Base-by-base conservation (phyloP, 2,888 invertebrate genomes). In the Thymelicus sylvestris region DNA sequence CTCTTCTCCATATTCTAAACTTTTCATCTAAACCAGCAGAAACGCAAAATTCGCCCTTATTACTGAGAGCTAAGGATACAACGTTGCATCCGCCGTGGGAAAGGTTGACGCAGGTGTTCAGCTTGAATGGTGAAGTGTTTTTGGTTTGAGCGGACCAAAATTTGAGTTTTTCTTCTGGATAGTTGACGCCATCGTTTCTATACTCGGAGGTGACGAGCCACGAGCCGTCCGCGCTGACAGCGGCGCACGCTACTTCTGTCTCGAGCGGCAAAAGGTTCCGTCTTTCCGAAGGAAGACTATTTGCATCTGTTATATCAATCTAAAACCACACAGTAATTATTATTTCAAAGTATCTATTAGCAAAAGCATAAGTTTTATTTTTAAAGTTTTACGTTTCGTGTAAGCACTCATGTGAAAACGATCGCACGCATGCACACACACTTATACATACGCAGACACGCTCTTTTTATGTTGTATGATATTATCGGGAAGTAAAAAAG, bases 181-280 rank as follows among this genome's bases (percentile, higher is more conserved):
- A 92, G 48, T 80, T 84, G 52, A 84, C 74, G n/a, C 91, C 90
- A 41, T 93, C 93, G 73, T 91, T 88, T 71, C 93, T 83, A 76
- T 92, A 93, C 72, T 93, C 92, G 0, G 93, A 93, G 0, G 93
- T 94, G 60, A 89, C 91, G 0, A 93, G 86, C 90, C 91, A 93
- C 0, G 78, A 75, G 0, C 92, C 90, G 52, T 89, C 82, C 0
- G 86, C 88, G 71, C 87, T 90, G 39, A 92, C 85, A 0, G 91
- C 89, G 0, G 89, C 90, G 74, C 92, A 92, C 0, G 90, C 89
- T 8, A 93, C 88, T 78, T 94, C 94, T 0, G 88, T 91, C 75
- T 94, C 92, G 63, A 91, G 71, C 0, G 94, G 94, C 5, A 93
- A 69, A 1, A 94, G 82, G 71, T 94, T 92, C 74, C 86, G 82